Conservation (phyloP, 1,140 invertebrate species). For the Cataglyphis hispanica region DNA sequence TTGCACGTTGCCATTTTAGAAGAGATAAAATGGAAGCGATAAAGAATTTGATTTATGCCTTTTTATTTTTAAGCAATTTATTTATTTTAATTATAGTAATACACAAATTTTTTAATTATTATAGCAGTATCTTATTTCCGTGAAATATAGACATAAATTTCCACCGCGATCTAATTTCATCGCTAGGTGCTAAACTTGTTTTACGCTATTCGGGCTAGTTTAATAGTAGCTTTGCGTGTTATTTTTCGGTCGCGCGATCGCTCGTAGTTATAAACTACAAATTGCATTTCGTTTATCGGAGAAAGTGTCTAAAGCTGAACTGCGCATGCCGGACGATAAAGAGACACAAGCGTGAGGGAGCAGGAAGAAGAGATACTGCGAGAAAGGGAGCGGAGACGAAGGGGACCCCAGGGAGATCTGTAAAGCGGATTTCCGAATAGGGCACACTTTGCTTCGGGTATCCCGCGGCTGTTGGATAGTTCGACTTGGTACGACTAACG, state of each 20-base stretch:
- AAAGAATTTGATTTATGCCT: background rate
- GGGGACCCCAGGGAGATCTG: conserved; percentile 21
- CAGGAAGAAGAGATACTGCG: conserved; percentile 11
- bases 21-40: background rate
- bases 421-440: conserved; percentile 65
- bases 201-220: conserved; percentile 24
- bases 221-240: conserved; percentile 25
- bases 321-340: conserved; percentile 49
- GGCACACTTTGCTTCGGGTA: conserved; percentile 57
- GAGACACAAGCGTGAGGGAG: background rate
- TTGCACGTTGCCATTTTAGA: background rate
- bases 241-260: conserved; percentile 18
- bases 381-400: conserved; percentile 12
- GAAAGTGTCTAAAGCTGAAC: conserved; percentile 3
- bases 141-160: conserved; percentile 20
- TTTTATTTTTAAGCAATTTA: background rate
- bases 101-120: conserved; percentile 22
- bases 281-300: conserved; percentile 65
- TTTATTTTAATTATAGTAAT: conserved; percentile 12
- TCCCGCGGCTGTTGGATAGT: conserved; percentile 45
- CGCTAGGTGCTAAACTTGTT: background rate
- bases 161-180: conserved; percentile 2
- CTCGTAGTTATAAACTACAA: conserved; percentile 53
- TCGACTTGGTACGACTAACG: conserved; percentile 35
- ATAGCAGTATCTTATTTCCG: background rate